A percentile compares a stretch with the other conserved stretches of the same genome.
These are phyloP conservation scores for Onychostruthus taczanowskii DNA, from an alignment of 2,113 vertebrate species.

Conservation along the genomic window DNA sequence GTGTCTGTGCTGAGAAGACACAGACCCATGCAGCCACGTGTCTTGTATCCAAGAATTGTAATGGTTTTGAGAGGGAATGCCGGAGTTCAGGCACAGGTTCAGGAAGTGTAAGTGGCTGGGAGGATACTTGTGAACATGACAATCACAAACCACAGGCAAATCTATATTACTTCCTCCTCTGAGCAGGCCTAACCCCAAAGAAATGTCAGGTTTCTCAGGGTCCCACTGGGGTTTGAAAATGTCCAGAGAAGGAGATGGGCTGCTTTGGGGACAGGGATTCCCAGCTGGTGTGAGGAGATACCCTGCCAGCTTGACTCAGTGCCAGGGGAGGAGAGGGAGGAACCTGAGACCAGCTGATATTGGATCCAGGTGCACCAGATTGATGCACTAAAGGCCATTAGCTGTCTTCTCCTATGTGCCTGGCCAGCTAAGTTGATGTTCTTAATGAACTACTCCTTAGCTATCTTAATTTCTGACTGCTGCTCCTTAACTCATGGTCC, in stretches of 20 bases:
- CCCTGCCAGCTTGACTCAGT: neutral
- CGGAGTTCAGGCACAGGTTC: neutral
- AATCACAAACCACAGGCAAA: neutral
- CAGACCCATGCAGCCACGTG: neutral
- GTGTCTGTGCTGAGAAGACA: neutral
- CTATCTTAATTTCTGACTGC: neutral
- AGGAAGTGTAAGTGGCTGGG: neutral
- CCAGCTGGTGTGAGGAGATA: rapidly evolving
- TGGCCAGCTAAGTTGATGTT: neutral
- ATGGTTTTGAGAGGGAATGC: neutral
- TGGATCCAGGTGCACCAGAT: neutral
- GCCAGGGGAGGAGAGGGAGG: neutral
- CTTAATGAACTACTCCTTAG: neutral
- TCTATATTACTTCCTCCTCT: neutral
- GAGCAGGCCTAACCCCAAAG: neutral
- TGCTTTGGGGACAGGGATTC: neutral
- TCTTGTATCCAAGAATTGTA: neutral
- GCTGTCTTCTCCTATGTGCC: neutral
- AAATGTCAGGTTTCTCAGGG: neutral
- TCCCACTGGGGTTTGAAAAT: neutral
- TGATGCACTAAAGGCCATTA: neutral
- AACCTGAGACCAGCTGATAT: neutral
- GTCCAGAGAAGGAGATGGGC: neutral
- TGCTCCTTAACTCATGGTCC: neutral
- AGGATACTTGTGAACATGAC: neutral